A percentile compares a stretch with the other conserved stretches of the same genome.
Evolutionary conservation across 2,797 vertebrate genomes (phyloP).

Genomic region (Numenius phaeopus): DNA sequence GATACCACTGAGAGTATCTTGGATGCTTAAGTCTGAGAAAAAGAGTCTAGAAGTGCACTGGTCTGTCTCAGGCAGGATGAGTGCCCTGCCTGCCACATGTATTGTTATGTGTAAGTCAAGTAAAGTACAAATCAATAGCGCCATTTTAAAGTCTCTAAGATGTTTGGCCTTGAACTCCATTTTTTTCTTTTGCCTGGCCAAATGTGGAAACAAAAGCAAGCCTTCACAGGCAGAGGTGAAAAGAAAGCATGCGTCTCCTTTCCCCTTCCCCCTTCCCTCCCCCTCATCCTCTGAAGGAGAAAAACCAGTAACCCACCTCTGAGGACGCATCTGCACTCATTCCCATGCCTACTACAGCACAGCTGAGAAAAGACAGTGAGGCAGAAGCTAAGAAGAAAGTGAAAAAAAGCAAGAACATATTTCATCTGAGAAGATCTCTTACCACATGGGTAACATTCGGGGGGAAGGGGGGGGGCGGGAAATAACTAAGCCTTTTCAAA

Average conservation of each 20-base stretch:
- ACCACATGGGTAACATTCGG: neutral
- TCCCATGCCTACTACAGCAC: neutral
- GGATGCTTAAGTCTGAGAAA: neutral
- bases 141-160: neutral
- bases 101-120: neutral
- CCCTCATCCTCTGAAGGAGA: neutral
- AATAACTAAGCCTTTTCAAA: neutral
- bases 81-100: neutral
- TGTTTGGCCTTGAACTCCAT: neutral
- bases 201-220: neutral
- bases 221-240: neutral
- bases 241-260: neutral
- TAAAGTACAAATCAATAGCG: neutral
- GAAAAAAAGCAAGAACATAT: neutral
- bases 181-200: neutral
- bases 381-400: neutral
- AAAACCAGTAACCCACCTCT: neutral
- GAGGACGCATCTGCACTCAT: neutral
- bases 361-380: neutral
- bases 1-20: neutral
- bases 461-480: rapidly evolving
- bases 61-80: neutral
- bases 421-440: neutral
- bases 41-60: neutral
- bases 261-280: neutral